Base-by-base conservation (phyloP, 2,888 invertebrate species). In the Patella caerulea region DNA sequence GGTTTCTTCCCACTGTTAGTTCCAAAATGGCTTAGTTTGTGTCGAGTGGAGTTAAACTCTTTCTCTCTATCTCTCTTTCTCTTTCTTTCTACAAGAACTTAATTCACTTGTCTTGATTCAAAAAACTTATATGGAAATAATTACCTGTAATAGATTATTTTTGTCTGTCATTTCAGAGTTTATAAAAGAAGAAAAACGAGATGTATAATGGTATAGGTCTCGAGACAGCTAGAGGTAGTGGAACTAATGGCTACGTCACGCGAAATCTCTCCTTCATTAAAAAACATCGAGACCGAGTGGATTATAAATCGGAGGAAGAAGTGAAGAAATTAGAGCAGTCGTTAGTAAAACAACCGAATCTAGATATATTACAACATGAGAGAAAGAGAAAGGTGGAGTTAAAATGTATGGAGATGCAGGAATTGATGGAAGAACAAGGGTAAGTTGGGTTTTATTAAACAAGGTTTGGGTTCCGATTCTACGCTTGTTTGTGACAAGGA, bases 121-220 rank as follows among this genome's bases (percentile, higher is more conserved):
- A 29, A 2, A 29, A 29, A 29, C 29, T 29, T 29, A 29, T 29
- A 29, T 29, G 29, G 29, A 29, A 29, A 29, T 29, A 29, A 29
- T 29, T 29, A n/a, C n/a, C n/a, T n/a, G n/a, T n/a, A 45, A 45
- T 45, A 45, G 45, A 9, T 45, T 7, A 45, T 45, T 45, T 45
- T 7, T 45, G 45, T 45, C 45, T 7, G 9, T 45, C 1, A 45
- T 45, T 45, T 45, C 45, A 45, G 45, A 45, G 9, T 45, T 45
- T 7, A 45, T 45, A 45, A 45, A 45, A 45, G 5, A 9, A 19
- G 19, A 11, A 65, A 65, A 19, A 12, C 79, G 81, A 24, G 71
- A 99, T 99, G 99, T 99, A 99, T 93, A 99, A 99, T 94, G 99
- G 99, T 76, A 99, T 99, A 89, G 99, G 99, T 81, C 93, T 99